Percentiles rank a stretch among this genome's conserved stretches.
These are phyloP conservation scores for Saguinus midas DNA, from an alignment of 2,113 vertebrate species.

Conservation along the genomic window DNA sequence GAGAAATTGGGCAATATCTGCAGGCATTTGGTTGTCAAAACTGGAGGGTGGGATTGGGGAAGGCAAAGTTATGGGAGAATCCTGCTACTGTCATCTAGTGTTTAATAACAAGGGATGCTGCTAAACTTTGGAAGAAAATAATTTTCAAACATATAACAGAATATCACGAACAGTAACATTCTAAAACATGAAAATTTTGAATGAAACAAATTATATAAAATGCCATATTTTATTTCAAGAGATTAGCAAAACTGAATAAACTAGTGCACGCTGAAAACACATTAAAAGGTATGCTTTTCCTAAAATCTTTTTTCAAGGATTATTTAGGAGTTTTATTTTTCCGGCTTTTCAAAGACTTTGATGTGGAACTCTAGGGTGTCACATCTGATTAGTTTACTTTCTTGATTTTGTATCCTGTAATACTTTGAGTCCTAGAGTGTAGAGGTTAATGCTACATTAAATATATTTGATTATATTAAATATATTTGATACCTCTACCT, in stretches of 20 bases:
- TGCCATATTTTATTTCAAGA: background rate
- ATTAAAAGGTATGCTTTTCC: background rate
- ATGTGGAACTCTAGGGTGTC: no score
- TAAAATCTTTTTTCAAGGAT: background rate
- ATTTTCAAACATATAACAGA: background rate
- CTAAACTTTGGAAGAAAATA: background rate
- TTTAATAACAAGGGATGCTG: background rate
- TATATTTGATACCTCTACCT: no score
- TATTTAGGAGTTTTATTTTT: background rate
- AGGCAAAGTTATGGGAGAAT: background rate
- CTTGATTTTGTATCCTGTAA: background rate
- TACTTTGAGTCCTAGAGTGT: background rate
- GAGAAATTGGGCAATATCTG: background rate
- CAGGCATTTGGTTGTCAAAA: background rate
- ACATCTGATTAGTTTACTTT: background rate
- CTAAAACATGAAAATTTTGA: background rate
- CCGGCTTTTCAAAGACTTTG: background rate
- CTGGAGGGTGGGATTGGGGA: background rate
- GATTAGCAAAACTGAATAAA: background rate
- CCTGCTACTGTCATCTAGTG: background rate
- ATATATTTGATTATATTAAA: no score
- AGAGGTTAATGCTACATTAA: background rate
- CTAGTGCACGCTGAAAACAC: background rate
- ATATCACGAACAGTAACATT: background rate
- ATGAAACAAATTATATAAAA: background rate